Percentiles rank a stretch among this genome's conserved stretches.
phyloP scores from a whole-genome alignment of 1,140 invertebrate genomes.

The Scaptomyza montana region DNA sequence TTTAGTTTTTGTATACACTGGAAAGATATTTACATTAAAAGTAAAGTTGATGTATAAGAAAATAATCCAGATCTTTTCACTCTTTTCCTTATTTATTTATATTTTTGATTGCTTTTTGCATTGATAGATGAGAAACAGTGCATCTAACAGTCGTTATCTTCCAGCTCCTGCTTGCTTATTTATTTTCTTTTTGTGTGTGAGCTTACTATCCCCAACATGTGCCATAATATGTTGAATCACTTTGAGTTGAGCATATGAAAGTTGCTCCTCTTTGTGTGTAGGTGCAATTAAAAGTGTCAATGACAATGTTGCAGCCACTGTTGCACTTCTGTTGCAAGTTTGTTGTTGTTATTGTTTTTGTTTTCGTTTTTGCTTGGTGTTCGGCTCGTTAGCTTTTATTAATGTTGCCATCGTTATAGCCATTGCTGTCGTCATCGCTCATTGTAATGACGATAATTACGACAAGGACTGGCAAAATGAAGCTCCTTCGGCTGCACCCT shows the following conservation, averaged over 20 bases:
- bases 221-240: constrained; percentile 62
- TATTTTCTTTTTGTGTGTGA: constrained; percentile 21
- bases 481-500: constrained; percentile 62
- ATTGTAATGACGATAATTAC: constrained; percentile 81
- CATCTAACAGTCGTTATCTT: neutral
- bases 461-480: constrained; percentile 51
- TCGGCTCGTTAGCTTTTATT: constrained; percentile 72
- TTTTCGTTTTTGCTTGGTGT: constrained; percentile 31
- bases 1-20: constrained; percentile 2
- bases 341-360: constrained; percentile 38
- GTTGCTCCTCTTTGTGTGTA: constrained; percentile 36
- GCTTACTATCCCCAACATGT: constrained; percentile 50
- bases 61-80: no score
- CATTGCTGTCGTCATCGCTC: constrained; percentile 66
- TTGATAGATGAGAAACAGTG: neutral
- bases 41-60: no score
- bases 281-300: constrained; percentile 74
- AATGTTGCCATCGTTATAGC: constrained; percentile 57
- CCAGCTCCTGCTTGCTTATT: constrained; percentile 22
- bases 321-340: neutral
- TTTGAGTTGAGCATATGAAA: constrained; percentile 39
- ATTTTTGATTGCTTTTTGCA: neutral
- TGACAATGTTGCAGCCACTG: constrained; percentile 51
- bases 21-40: neutral
- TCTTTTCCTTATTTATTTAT: no score